Base-by-base conservation (phyloP, 1,140 invertebrate genomes). In the Lerema accius region DNA sequence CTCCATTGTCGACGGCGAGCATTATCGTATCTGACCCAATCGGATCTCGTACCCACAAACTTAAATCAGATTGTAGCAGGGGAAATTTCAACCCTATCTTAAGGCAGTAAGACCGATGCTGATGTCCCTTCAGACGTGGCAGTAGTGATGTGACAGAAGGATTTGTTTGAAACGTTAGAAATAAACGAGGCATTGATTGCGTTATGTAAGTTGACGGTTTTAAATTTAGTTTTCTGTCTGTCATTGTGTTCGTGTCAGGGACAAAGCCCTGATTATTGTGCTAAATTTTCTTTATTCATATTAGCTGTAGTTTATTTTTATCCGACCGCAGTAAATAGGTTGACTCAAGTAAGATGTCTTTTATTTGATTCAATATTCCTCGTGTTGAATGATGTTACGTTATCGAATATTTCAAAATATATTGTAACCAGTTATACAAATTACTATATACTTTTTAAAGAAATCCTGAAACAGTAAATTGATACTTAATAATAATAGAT, bases 131-230 rank as follows among this genome's bases (percentile, higher is more conserved):
- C 10, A 45, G 39, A 39, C 6, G 46, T 74, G 45, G 67, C 71
- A 37, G 43, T 70, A 64, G 67, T 66, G 53, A 64, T 81, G 75
- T 82, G 82, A 80, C 80, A 75, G 69, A 79, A 77, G 80, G 82
- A 85, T 85, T 85, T 83, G 82, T 82, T 71, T 76, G 69, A 62
- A 73, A 66, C 71, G 74, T 78, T 78, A 82, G 75, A 82, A 84
- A 80, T 82, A 82, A 84, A 84, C 76, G 73, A 80, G 71, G 77
- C 73, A 73, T 71, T 85, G 82, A 85, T 85, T 85, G 74, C 72
- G 72, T 84, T 78, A 78, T 78, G 70, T 79, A 75, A 81, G 76
- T 71, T 77, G 71, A 75, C 56, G 71, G 71, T 71, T 79, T 77
- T 69, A 75, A 65, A 68, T 68, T 77, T 73, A 62, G 64, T 68